These are phyloP conservation scores for Tubulanus polymorphus DNA, from an alignment of 2,888 invertebrate species.

Conservation along the genomic window DNA sequence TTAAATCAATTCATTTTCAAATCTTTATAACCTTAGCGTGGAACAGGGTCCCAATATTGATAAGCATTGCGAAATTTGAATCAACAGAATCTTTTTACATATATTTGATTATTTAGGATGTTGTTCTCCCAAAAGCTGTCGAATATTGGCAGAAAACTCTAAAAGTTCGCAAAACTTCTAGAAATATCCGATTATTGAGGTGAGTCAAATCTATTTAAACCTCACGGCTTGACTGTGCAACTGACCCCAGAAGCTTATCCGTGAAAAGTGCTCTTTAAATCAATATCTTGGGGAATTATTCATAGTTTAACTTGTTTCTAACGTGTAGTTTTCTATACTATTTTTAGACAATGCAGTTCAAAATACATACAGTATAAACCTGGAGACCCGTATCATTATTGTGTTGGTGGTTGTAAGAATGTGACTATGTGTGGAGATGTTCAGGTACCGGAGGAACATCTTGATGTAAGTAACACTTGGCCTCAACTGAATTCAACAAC, in stretches of 20 bases:
- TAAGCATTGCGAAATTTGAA: too few relatives aligned
- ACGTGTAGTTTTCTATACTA: too few relatives aligned
- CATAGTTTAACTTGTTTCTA: too few relatives aligned
- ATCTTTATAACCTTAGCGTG: too few relatives aligned
- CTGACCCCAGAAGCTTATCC: neutral
- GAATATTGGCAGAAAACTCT: slow-evolving; percentile 90
- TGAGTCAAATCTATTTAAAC: slow-evolving; percentile 48
- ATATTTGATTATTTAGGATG: slow-evolving; percentile 20
- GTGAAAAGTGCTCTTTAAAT: too few relatives aligned
- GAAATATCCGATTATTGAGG: slow-evolving; percentile 84
- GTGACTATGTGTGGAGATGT: slow-evolving; percentile 94
- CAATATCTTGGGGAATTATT: too few relatives aligned
- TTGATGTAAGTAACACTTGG: slow-evolving; percentile 68
- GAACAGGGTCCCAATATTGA: too few relatives aligned
- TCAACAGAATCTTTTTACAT: neutral
- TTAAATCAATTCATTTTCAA: too few relatives aligned
- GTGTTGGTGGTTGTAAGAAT: slow-evolving; percentile 64
- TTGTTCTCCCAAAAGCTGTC: slow-evolving; percentile 75
- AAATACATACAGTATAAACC: slow-evolving; percentile 66
- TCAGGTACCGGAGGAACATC: slow-evolving; percentile 83
- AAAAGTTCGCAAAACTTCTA: slow-evolving; percentile 80
- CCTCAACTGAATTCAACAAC: neutral
- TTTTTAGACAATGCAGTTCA: slow-evolving; percentile 31
- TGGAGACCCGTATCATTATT: slow-evolving; percentile 73
- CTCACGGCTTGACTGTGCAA: neutral